Evolutionary conservation across 1,140 invertebrate species (phyloP), one percentile per base, ranked within the genome.

Genomic region (Atta texana): DNA sequence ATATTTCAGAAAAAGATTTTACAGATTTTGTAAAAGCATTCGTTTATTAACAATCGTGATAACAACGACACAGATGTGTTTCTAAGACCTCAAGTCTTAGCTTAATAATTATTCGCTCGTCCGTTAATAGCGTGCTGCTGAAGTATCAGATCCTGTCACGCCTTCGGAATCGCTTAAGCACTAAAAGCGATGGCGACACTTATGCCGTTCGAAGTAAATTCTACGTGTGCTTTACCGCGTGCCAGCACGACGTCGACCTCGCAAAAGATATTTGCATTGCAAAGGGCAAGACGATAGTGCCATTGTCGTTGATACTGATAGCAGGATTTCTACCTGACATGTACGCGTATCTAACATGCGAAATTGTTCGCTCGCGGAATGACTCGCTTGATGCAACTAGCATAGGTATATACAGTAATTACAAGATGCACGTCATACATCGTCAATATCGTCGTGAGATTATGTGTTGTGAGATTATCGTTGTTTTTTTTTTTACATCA

Each of bases 171-270:
- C 88, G 8, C 89, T 90, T 90, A 90, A 90, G 77, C 74, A 49
- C 89, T 90, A 90, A 90, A 88, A 86, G 82, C 89, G 89, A 90
- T 72, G 89, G 89, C 89, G 87, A 90, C 89, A 85, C 68, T 84
- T 75, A 24, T 69, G 44, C 44, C n/a, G 28, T 74, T 74, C 68
- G 39, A 12, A 31, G 68, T 75, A 61, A 16, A 87, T 87, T 72
- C 61, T 51, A 31, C 55, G 8, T 51, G 28, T 69, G 51, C 77
- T 81, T 51, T 28, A n/a, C 34, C 24, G 68, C 87, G 87, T 61
- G 66, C 59, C 71, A 34, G 57, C 28, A 14, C 3, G 49, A 14
- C 16, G 68, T 57, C 39, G 34, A 4, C 53, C 31, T n/a, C 21
- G 72, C 21, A 59, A 57, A 2, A 44, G 28, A 18, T 57, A 89